Evolutionary conservation across 2,113 vertebrate genomes (phyloP).

Genomic region (Burhinus oedicnemus): DNA sequence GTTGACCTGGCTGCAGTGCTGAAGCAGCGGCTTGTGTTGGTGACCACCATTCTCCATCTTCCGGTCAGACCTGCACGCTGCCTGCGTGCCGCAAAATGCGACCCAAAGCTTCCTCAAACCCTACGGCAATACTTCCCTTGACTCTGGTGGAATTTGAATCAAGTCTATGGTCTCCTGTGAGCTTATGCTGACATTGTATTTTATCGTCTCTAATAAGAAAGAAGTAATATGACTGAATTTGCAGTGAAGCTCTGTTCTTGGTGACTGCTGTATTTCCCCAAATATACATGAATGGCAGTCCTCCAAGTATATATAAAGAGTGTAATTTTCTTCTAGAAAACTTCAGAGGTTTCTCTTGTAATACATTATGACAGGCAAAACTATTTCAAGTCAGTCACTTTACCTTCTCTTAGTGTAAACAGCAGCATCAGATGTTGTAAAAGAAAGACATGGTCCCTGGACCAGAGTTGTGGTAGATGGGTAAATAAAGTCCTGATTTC

Average conservation of each 20-base stretch:
- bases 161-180: not conserved
- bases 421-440: not conserved
- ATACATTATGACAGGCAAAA: not conserved
- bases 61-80: accelerated
- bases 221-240: not conserved
- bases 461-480: not conserved
- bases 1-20: not conserved
- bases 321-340: not conserved
- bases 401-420: not conserved
- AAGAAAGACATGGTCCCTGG: not conserved
- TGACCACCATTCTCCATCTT: not conserved
- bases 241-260: not conserved
- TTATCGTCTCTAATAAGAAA: not conserved
- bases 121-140: accelerated
- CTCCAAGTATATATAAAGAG: not conserved
- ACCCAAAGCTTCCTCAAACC: not conserved
- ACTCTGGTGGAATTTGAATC: not conserved
- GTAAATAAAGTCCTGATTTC: not conserved
- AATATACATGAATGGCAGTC: not conserved
- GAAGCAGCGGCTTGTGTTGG: not conserved
- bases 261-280: not conserved
- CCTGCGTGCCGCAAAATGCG: not conserved
- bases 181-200: not conserved
- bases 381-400: not conserved
- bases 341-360: not conserved